Evolutionary conservation across 64 coral and sea anemone species (phyloP), one percentile per base, ranked within the genome.

Genomic region (Stichodactyla mertensii): DNA sequence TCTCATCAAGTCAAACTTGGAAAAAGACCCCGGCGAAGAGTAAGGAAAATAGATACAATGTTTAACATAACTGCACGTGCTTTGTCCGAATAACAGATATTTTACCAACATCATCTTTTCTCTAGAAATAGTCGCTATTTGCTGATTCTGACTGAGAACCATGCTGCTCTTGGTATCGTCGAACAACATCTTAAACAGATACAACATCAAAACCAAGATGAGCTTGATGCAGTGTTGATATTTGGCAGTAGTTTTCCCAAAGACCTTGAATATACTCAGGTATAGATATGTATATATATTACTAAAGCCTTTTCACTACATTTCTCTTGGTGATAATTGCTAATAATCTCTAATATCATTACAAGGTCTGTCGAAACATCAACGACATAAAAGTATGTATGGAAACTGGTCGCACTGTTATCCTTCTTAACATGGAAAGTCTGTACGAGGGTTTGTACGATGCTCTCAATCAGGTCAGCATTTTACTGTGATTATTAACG

Each of bases 361-460:
- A 4, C 10, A 74, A 96, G 94, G 87, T 96, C 27, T 96, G 94
- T 87, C 94, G 94, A 23, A 89, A 96, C 88, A 96, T 96, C 58
- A 96, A 96, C 77, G 90, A 91, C 10, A 96, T 96, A n/a, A 95
- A 95, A 87, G 93, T 95, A 13, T 95, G 93, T 79, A 95, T 95
- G 93, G 93, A 95, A 78, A 92, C 94, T 5, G 94, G 94, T n/a
- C 69, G 86, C 19, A 96, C 91, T 15, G 94, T 96, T 16, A 96
- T 96, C 27, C 85, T 96, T 0, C 70, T 96, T 14, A 96, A 96
- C 85, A 57, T 96, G 16, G 94, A 96, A 61, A 96, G 91, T 52
- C 88, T 92, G 16, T 96, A 96, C 59, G 94, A 96, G 52, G 92
- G 94, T 83, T 87, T 96, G 59, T 92, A 96, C 53, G 94, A 92